Evolutionary conservation across 2,113 vertebrate species (phyloP).

Genomic region (Mesocricetus auratus): DNA sequence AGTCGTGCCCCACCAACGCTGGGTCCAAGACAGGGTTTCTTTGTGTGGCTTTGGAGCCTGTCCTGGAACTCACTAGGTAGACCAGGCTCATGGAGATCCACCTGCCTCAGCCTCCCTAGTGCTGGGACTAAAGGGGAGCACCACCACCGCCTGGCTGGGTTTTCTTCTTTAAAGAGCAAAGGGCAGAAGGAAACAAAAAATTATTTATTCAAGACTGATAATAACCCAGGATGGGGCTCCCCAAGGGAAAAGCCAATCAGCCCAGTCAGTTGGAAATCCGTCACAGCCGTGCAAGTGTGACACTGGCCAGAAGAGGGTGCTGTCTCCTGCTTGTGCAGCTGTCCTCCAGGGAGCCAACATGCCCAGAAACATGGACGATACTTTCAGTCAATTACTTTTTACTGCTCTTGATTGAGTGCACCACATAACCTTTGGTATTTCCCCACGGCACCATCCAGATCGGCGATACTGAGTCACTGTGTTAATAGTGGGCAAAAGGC

Average conservation of each 20-base stretch:
- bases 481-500: neutral
- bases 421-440: constrained; percentile 9
- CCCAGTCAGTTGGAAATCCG: accelerated
- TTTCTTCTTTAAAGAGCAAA: constrained; percentile 9
- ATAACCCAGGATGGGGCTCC: neutral
- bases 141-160: too few species aligned
- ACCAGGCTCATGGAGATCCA: too few species aligned
- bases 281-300: neutral
- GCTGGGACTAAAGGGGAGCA: too few species aligned
- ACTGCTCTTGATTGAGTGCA: neutral
- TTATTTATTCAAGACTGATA: neutral
- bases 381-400: constrained; percentile 3
- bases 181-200: neutral
- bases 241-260: neutral
- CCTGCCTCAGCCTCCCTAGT: too few species aligned
- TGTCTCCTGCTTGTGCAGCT: constrained; percentile 13
- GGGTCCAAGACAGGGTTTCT: too few species aligned
- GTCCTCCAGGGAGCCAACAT: neutral
- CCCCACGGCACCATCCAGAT: neutral
- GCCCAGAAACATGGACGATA: neutral
- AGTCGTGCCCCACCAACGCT: too few species aligned
- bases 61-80: too few species aligned
- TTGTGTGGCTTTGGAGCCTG: too few species aligned
- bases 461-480: neutral
- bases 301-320: constrained; percentile 71